Base-by-base conservation (phyloP, 2,113 vertebrate genomes). In the Amia ocellicauda region DNA sequence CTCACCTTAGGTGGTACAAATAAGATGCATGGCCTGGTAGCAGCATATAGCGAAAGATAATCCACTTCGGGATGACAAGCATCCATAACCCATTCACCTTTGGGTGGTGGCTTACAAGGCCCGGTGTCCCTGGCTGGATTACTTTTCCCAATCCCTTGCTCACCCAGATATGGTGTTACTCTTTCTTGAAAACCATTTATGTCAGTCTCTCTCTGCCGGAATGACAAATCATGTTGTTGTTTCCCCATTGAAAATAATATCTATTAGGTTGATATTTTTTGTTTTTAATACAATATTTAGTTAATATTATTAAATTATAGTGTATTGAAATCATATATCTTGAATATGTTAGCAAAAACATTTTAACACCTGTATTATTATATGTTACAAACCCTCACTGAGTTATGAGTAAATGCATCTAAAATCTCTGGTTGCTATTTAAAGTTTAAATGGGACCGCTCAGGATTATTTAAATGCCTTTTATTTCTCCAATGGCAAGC, bases 51-150 rank as follows among this genome's bases (percentile, higher is more conserved):
- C 3, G 19, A 60, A 63, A 64, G 70, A 77, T 84, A 83, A 85
- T 85, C 83, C 78, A 80, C 71, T 83, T 83, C 75, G 72, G 65
- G 58, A 70, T 64, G 71, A 77, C 69, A 69, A 56, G 57, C 67
- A 74, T 53, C 54, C 62, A 67, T 66, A 75, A 77, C 78, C 71
- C 58, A 61, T 64, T 69, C 71, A 67, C 68, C 67, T 66, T 75
- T 73, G 71, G 66, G 75, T 67, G 45, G 29, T 47, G 64, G 66
- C 58, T 83, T 84, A 81, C 66, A 74, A 40, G 61, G 14, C 61
- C 50, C 7, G 17, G 7, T 42, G 20, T 20, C 31, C 19, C 62
- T 40, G 3, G 62, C 14, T 42, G 62, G 51, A 63, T 63, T 54
- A 55, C 51, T 40, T 42, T 29, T 45, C 16, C 14, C 62, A 63